phyloP scores from a whole-genome alignment of 2,888 invertebrate genomes.

The Apodemia mormo region DNA sequence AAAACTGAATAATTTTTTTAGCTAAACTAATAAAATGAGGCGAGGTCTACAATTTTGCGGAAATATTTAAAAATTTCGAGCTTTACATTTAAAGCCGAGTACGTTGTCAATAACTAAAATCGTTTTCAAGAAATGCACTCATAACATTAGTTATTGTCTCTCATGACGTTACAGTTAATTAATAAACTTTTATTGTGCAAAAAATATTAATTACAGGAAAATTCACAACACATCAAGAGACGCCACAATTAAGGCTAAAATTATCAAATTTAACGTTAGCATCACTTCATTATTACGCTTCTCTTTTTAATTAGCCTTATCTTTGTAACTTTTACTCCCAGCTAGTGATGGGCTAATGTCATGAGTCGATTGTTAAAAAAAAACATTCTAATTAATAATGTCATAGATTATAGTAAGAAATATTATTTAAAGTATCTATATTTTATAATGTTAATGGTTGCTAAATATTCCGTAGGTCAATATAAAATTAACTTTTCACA shows the following conservation, averaged over 20 bases:
- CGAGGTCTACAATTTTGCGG: no score
- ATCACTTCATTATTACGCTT: conserved; percentile 8
- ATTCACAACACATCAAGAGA: conserved; percentile 10
- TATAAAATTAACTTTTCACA: no score
- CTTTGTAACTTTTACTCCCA: conserved; percentile 18
- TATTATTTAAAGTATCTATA: no score
- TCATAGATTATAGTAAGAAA: not conserved
- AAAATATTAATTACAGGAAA: conserved; percentile 10
- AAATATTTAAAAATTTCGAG: no score
- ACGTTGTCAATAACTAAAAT: no score
- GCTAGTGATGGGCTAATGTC: not conserved
- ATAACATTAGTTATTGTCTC: not conserved
- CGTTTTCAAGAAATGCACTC: no score
- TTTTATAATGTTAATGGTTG: no score
- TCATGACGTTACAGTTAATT: not conserved
- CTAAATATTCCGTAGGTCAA: no score
- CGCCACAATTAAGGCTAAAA: conserved; percentile 3
- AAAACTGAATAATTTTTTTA: no score
- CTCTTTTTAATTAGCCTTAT: conserved; percentile 11
- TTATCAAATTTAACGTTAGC: conserved; percentile 4
- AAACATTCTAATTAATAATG: conserved; percentile 3
- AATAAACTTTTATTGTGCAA: conserved; percentile 15
- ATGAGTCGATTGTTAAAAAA: not conserved
- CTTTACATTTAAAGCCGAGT: no score
- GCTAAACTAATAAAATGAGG: no score